Conservation (phyloP, 1,140 invertebrate genomes). For the Papilio helenus region DNA sequence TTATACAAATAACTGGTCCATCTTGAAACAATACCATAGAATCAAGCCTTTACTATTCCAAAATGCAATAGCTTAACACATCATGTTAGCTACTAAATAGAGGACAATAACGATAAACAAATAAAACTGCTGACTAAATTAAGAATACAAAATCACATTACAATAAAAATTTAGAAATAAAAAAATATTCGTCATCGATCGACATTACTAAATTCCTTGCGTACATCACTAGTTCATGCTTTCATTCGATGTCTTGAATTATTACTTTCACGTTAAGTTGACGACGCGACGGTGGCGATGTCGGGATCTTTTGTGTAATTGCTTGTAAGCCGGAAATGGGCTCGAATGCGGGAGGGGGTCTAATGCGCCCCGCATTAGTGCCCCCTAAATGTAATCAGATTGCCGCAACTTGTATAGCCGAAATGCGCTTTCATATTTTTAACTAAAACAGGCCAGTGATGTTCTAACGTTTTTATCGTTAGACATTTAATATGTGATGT, state of each 20-base stretch:
- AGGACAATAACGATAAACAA: too few relatives aligned
- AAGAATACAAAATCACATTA: neutral
- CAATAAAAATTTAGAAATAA: neutral
- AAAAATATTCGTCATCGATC: neutral
- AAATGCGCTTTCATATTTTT: conserved; percentile 82
- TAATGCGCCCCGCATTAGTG: neutral
- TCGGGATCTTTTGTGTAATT: conserved; percentile 36
- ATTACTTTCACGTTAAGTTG: conserved; percentile 38
- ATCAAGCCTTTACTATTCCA: neutral
- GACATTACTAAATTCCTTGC: neutral
- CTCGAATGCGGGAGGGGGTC: neutral
- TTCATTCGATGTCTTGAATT: conserved; percentile 28
- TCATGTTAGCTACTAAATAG: too few relatives aligned
- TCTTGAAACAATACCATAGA: neutral
- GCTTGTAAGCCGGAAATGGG: conserved; percentile 36
- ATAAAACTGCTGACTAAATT: neutral
- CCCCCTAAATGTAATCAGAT: conserved; percentile 12
- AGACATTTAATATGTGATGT: conserved; percentile 92
- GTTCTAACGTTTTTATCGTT: conserved; percentile 92
- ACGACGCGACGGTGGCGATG: conserved; percentile 35
- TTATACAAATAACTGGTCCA: neutral
- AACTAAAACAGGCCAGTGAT: conserved; percentile 91
- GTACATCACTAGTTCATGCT: conserved; percentile 17
- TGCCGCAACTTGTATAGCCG: neutral
- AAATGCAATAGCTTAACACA: neutral